Base-by-base conservation (phyloP, 2,113 vertebrate species). In the Callipepla californica region DNA sequence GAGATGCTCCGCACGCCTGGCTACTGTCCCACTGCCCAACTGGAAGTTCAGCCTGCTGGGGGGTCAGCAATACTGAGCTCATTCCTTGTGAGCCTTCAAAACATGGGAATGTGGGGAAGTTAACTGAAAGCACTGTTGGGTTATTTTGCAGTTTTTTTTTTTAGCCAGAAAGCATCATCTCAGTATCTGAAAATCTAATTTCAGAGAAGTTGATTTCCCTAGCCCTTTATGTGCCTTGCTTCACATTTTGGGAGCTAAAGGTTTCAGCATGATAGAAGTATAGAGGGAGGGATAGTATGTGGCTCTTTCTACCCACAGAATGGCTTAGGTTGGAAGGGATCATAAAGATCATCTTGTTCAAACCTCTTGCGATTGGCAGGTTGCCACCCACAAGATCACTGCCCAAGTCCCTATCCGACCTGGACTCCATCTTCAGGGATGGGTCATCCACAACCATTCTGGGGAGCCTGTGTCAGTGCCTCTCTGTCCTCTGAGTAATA, bases 51-150 rank as follows among this genome's bases (percentile, higher is more conserved):
- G 0, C 1, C 3, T 20, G 23, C 36, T 3, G 45, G 57, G 6
- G 3, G 72, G 19, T 58, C 28, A 38, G 61, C 45, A 50, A 78
- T 90, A 42, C 51, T 40, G 77, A 78, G 50, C 44, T 47, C 0
- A 0, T 53, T 88, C 15, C 4, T 62, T 11, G 25, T 28, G 18
- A 1, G 0, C 7, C 4, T 53, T 82, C 51, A 53, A 53, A 53
- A 53, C 51, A 30, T 7, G 15, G 68, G 16, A 38, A 20, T 1
- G 18, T 9, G 21, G 66, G 61, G 65, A 50, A 73, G 30, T 7
- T 8, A 58, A 80, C 62, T 17, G 61, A 77, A 86, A 69, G 22
- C 57, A 48, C 1, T 55, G 55, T 36, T 86, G 53, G 58, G 36
- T 50, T 45, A 17, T 38, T 94, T 53, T 72, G 26, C 48, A 32